Evolutionary conservation across 1,140 invertebrate genomes (phyloP), one percentile per base, ranked within the genome.

Genomic region (Mactra quadrangularis): DNA sequence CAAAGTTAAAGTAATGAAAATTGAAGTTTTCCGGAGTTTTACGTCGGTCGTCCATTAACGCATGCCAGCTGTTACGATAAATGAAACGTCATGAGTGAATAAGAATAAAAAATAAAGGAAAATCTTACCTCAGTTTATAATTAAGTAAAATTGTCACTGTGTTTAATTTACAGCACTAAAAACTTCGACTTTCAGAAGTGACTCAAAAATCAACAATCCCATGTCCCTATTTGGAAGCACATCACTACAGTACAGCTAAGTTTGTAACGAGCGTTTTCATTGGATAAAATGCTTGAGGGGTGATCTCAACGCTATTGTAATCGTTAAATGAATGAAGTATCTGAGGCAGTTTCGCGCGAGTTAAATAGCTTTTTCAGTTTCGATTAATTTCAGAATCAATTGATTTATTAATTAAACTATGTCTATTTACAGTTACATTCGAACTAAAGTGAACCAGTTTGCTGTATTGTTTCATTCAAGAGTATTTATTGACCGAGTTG

Each of bases 191-290:
- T 68, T 53, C 55, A 66, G 31, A 41, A 60, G 66, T 87, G 84
- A 87, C 75, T 85, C 82, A 86, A 88, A 82, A 83, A 68, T 78
- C 79, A 78, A 82, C 85, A 86, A 52, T 55, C 75, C 60, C 19
- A 82, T 89, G 86, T 79, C 88, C 88, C 85, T 89, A 89, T 89
- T 89, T 85, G 88, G 88, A 85, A 88, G 85, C 77, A 84, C 82
- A 86, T 66, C 62, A 50, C 64, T 68, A 68, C 83, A 68, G 85
- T 85, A 78, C 52, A 57, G 53, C 22, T 52, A 29, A 9, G 35
- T 72, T 66, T 85, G 86, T 81, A 82, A 87, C 52, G 50, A 19
- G 50, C 29, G 22, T 72, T 86, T 76, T 87, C 52, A 89, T 89
- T 89, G 88, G 88, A 45, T 70, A 35, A 41, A 76, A 9, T 11